These are phyloP conservation scores for Sarcophaga rosellei DNA, from an alignment of 2,888 invertebrate genomes.

Conservation along the genomic window DNA sequence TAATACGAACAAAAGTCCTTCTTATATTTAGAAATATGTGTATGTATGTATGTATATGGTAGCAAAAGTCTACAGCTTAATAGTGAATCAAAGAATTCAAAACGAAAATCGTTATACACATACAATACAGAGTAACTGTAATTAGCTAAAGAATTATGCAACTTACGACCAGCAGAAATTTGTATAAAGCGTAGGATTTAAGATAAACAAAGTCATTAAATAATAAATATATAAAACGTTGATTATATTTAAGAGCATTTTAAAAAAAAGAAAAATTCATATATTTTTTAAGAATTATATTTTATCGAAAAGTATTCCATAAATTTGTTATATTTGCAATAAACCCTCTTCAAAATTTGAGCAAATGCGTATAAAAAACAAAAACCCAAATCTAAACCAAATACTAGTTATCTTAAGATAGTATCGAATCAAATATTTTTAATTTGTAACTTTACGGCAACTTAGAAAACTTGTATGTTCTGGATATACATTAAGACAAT, in stretches of 20 bases:
- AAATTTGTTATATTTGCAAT: constrained; percentile 31
- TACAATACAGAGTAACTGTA: too few species aligned
- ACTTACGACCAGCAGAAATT: too few species aligned
- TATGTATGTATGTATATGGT: too few species aligned
- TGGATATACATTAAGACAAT: not conserved
- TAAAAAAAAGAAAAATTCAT: not conserved
- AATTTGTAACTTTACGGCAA: not conserved
- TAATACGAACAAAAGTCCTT: too few species aligned
- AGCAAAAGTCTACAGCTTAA: too few species aligned
- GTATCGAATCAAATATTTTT: not conserved
- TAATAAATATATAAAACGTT: constrained; percentile 1
- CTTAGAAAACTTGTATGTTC: too few species aligned
- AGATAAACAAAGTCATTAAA: not conserved
- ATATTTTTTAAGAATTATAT: constrained; percentile 21
- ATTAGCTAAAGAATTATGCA: too few species aligned
- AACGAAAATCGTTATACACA: too few species aligned
- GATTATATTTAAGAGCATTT: constrained; percentile 39
- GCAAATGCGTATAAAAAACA: too few species aligned
- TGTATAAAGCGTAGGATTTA: too few species aligned
- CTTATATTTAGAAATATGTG: too few species aligned
- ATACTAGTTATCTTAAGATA: not conserved
- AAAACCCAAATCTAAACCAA: not conserved
- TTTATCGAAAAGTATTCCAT: constrained; percentile 25
- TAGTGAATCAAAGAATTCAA: too few species aligned
- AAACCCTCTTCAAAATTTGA: not conserved